Base-by-base conservation (phyloP, 2,113 vertebrate species). In the Abramis brama region DNA sequence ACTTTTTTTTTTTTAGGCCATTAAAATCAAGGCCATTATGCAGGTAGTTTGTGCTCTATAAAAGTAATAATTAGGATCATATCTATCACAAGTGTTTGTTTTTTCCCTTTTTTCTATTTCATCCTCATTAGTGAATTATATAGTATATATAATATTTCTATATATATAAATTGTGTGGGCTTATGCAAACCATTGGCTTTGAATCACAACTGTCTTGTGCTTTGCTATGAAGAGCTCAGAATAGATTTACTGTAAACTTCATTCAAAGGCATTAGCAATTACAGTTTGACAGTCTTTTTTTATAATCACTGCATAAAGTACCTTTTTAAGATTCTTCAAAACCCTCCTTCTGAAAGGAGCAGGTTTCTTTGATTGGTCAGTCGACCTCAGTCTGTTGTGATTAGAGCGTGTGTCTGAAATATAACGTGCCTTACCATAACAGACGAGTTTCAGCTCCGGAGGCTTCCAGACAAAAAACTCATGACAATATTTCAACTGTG, bases 41-140 rank as follows among this genome's bases (percentile, higher is more conserved):
- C 66, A 64, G 57, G 36, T 82, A 62, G 13, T 76, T 70, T 45
- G 9, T 68, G 43, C 62, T 23, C 50, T 12, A 6, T 79, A 59
- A 71, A 39, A 36, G 27, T 39, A 76, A 83, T 75, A 83, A 88
- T 82, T 73, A 81, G 79, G 25, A 75, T 85, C 47, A 23, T 79
- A 39, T 68, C 5, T 55, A 30, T 62, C 12, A 70, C 47, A 78
- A 21, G n/a, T 47, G 15, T 82, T 76, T 10, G 7, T 79, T 79
- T 60, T 78, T 17, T 9, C 5, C 21, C 13, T 62, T n/a, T n/a
- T 73, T 74, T 70, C 17, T 7, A 57, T 23, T 45, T 74, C 23
- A 47, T 47, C 23, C 11, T 47, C 71, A 25, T 43, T 43, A 52
- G 52, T 52, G 50, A 52, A 17, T 50, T 50, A 3, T 52, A 6